phyloP scores from a whole-genome alignment of 2,113 vertebrate species.

The Oophaga pumilio region DNA sequence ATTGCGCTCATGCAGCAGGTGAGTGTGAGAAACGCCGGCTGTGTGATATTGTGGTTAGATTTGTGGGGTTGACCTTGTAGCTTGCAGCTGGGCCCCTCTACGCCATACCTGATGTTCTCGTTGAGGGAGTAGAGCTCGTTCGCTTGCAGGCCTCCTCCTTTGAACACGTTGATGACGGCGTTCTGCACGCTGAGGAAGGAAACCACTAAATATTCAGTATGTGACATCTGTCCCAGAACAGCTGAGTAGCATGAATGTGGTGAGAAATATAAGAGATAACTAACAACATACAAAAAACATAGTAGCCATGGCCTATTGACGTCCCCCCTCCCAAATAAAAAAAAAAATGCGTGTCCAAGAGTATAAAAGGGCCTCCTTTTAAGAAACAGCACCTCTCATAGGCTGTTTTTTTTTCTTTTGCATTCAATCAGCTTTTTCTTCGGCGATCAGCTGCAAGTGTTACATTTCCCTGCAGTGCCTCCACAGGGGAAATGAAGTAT shows the following conservation, averaged over 20 bases:
- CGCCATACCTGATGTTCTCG: slow-evolving; percentile 87
- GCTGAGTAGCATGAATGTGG: neutral
- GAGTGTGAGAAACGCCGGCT: neutral
- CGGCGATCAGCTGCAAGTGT: neutral
- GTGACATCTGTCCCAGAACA: neutral
- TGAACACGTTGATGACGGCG: slow-evolving; percentile 93
- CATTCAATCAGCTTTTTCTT: neutral
- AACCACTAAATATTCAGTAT: slow-evolving; percentile 51
- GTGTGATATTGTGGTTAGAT: neutral
- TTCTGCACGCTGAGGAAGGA: slow-evolving; percentile 83
- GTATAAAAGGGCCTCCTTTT: no score
- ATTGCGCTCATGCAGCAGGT: neutral
- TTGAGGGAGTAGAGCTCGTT: slow-evolving; percentile 91
- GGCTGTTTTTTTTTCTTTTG: neutral
- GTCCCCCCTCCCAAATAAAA: no score
- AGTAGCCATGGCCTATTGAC: no score
- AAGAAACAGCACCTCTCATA: no score
- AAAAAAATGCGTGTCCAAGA: no score
- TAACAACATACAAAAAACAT: neutral
- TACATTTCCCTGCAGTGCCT: neutral
- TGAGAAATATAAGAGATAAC: neutral
- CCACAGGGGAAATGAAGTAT: neutral
- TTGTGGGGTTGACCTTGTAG: neutral
- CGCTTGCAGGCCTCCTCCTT: slow-evolving; percentile 84
- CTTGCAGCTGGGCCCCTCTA: neutral